Conservation (phyloP, 2,888 invertebrate species). For the Folsomia manolachei region DNA sequence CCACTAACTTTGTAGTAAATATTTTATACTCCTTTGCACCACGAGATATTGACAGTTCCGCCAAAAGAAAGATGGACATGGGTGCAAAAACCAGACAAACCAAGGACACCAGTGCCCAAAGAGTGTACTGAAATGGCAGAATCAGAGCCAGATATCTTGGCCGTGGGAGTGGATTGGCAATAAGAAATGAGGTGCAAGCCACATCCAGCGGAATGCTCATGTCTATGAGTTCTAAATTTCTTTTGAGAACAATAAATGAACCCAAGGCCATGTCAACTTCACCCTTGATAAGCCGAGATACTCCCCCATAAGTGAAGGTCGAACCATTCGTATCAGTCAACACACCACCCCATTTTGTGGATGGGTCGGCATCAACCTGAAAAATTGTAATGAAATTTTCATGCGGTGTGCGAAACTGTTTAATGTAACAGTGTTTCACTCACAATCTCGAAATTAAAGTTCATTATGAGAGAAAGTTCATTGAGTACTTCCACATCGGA, state of each 20-base stretch:
- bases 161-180: conserved; percentile 48
- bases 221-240: conserved; percentile 47
- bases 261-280: conserved; percentile 49
- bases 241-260: conserved; percentile 46
- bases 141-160: conserved; percentile 47
- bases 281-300: conserved; percentile 43
- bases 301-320: conserved; percentile 40
- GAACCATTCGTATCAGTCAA: conserved; percentile 16
- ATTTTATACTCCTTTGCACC: conserved; percentile 34
- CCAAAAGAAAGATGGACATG: conserved; percentile 34
- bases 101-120: conserved; percentile 45
- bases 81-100: conserved; percentile 48
- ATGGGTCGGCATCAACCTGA: conserved; percentile 38
- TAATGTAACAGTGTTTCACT: not conserved
- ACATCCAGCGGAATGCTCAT: conserved; percentile 50
- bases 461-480: conserved; percentile 45
- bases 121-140: conserved; percentile 45
- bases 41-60: conserved; percentile 26
- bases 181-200: conserved; percentile 48
- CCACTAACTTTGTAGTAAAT: conserved; percentile 20
- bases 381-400: not conserved
- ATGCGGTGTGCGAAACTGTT: too few species aligned
- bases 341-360: conserved; percentile 38
- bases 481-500: conserved; percentile 48
- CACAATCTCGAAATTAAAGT: conserved; percentile 44